Base-by-base conservation (phyloP, 2,797 vertebrate species). In the Lepilemur septentrionalis region DNA sequence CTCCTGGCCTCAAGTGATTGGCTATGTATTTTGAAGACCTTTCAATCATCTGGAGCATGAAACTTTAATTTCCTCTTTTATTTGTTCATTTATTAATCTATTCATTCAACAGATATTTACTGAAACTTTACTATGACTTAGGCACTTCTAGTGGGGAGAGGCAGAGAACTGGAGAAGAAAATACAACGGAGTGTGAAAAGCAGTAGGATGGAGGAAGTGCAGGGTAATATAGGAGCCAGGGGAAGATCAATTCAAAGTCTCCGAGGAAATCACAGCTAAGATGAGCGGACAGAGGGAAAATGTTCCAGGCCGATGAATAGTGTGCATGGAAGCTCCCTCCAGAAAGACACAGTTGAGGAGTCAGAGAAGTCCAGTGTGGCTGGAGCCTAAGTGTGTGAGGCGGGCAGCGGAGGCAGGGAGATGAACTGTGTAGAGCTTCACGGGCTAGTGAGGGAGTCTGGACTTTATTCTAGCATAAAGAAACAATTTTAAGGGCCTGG, bases 251-350 rank as follows among this genome's bases (percentile, higher is more conserved):
- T 38, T 38, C 50, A 5, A 30, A 18, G 9, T 23, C 11, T 70
- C 65, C 2, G 13, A 89, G 59, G 11, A 22, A 23, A 48, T 0
- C 12, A 41, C 1, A 9, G 32, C 32, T 18, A 13, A 59, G 63
- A 59, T 12, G 63, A 25, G 22, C 7, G n/a, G 78, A 69, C 65
- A 28, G 0, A 0, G 38, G 57, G 14, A 61, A 28, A 23, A 22
- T 7, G 48, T 9, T 38, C 48, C 8, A 18, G 38, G 30, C 15
- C 25, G n/a, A 46, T 8, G 23, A 30, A 38, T 35, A 4, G 55
- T 2, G 43, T 43, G 4, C 28, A 2, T 2, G 14, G 23, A 59
- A 57, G 52, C n/a, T 57, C 1, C 57, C 30, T n/a, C 0, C 0
- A 69, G 67, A 30, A 55, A 22, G 79, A 43, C 7, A 5, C 13